Conservation (phyloP, 2,113 vertebrate genomes). For the Saguinus midas region DNA sequence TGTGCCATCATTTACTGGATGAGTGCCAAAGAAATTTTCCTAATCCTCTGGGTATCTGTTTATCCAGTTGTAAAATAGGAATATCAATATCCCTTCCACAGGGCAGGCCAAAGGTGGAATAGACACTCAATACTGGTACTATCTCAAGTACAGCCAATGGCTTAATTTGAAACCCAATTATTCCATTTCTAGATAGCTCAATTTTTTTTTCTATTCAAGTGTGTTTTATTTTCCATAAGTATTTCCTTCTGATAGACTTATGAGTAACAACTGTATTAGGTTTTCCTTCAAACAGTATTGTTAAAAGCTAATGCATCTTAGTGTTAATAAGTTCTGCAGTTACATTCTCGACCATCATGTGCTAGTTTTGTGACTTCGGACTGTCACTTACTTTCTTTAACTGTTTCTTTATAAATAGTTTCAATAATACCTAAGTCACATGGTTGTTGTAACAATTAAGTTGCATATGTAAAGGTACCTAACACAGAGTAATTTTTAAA, state of each 20-base stretch:
- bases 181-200: neutral
- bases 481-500: neutral
- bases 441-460: neutral
- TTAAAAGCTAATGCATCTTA: neutral
- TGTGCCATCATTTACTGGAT: neutral
- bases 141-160: neutral
- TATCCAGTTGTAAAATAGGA: neutral
- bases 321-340: neutral
- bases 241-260: neutral
- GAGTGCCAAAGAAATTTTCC: neutral
- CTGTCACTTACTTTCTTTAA: neutral
- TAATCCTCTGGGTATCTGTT: neutral
- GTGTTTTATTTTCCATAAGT: neutral
- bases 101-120: neutral
- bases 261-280: neutral
- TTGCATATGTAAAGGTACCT: neutral
- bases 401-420: neutral
- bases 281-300: neutral
- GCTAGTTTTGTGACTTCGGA: neutral
- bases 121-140: neutral
- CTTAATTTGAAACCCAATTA: neutral
- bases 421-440: neutral
- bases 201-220: neutral
- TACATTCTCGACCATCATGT: neutral
- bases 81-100: neutral